phyloP scores from a whole-genome alignment of 2,888 invertebrate species.

The Brachyptera putata region DNA sequence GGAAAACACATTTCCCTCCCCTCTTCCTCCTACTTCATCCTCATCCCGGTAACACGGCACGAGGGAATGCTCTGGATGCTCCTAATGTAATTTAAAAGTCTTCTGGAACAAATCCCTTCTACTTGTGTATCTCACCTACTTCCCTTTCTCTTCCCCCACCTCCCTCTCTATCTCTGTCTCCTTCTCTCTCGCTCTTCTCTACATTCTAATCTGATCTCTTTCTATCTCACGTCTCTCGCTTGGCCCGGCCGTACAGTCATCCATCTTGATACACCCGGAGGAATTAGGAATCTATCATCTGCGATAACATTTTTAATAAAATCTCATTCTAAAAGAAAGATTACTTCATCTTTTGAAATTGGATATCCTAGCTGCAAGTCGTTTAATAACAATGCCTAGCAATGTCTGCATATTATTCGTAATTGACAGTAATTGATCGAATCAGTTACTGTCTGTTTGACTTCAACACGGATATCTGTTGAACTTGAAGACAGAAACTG shows the following conservation, averaged over 20 bases:
- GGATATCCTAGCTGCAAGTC: too few relatives aligned
- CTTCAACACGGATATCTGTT: too few relatives aligned
- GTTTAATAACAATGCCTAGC: too few relatives aligned
- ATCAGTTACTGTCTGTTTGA: too few relatives aligned
- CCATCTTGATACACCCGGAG: slow-evolving; percentile 4
- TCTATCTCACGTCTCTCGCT: background rate
- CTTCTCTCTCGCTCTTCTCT: background rate
- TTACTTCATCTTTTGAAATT: too few relatives aligned
- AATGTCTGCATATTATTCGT: too few relatives aligned
- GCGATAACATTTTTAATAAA: background rate
- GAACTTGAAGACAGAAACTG: too few relatives aligned
- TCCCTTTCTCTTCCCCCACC: background rate
- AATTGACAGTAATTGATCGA: too few relatives aligned
- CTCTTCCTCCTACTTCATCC: background rate
- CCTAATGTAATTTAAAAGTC: slow-evolving; percentile 31
- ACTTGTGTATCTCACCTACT: slow-evolving; percentile 12
- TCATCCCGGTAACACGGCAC: slow-evolving; percentile 17
- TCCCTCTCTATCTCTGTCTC: too few relatives aligned
- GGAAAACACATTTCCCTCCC: slow-evolving; percentile 19
- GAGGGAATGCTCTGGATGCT: slow-evolving; percentile 23
- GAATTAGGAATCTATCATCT: background rate
- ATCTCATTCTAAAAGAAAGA: too few relatives aligned
- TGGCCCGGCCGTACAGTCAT: background rate
- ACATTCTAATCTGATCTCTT: background rate
- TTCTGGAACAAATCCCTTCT: slow-evolving; percentile 30